Evolutionary conservation across 2,797 vertebrate species (phyloP).

Genomic region (Manis javanica): DNA sequence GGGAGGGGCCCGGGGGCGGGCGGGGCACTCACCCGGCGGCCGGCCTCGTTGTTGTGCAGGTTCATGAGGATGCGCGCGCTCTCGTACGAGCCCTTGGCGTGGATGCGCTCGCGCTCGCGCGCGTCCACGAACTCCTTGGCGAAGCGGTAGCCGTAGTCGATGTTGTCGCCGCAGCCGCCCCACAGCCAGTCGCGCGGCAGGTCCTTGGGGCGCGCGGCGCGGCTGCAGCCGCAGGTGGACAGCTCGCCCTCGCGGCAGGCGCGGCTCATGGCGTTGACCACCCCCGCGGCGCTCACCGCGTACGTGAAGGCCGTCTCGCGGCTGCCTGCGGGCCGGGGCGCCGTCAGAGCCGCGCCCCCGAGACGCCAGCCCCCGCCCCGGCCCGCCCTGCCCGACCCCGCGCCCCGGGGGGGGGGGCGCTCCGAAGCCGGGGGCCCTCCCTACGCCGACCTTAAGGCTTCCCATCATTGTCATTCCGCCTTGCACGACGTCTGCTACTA

Average conservation of each 20-base stretch:
- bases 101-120: slow-evolving; percentile 95
- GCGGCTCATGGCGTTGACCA: slow-evolving; percentile 97
- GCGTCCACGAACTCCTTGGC: slow-evolving; percentile 99
- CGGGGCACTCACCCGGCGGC: slow-evolving; percentile 92
- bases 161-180: slow-evolving; percentile 98
- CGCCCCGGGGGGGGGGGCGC: background rate
- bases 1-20: accelerated
- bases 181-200: slow-evolving; percentile 98
- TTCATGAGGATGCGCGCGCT: slow-evolving; percentile 96
- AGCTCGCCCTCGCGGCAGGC: slow-evolving; percentile 98
- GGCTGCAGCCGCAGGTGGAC: slow-evolving; percentile 97
- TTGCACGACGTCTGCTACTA: background rate
- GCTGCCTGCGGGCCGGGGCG: slow-evolving; percentile 89
- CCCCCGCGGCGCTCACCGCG: slow-evolving; percentile 96
- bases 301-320: slow-evolving; percentile 98
- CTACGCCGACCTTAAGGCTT: background rate
- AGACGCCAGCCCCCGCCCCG: background rate
- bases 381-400: background rate
- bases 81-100: slow-evolving; percentile 93
- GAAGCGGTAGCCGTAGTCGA: slow-evolving; percentile 97
- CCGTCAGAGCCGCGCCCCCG: too few species aligned
- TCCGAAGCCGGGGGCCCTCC: background rate
- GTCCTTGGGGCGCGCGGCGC: slow-evolving; percentile 95
- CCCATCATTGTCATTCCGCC: slow-evolving; percentile 38
- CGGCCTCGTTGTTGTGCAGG: slow-evolving; percentile 98